Conservation (phyloP, 2,797 vertebrate genomes). For the Galaxias olidus region DNA sequence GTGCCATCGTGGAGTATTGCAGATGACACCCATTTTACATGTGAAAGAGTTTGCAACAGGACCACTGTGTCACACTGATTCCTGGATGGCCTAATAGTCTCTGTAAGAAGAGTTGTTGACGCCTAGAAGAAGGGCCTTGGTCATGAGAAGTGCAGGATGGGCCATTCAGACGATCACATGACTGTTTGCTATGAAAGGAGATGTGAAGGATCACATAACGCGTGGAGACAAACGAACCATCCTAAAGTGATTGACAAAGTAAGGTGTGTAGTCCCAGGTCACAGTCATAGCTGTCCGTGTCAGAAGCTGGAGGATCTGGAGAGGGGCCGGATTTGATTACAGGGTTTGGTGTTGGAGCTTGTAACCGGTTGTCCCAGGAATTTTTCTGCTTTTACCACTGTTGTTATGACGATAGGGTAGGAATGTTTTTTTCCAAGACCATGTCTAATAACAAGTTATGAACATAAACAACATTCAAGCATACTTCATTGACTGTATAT, state of each 20-base stretch:
- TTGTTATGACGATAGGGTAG: conserved; percentile 1
- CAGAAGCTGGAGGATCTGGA: conserved; percentile 53
- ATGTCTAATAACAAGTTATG: background rate
- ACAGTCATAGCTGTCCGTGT: conserved; percentile 53
- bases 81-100: conserved; percentile 20
- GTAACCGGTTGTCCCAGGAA: conserved; percentile 47
- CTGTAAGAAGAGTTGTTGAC: conserved; percentile 20
- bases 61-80: conserved; percentile 15
- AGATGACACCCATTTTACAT: background rate
- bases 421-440: background rate
- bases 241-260: too few relatives aligned
- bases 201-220: conserved; percentile 32
- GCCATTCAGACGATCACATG: conserved; percentile 30
- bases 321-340: conserved; percentile 51
- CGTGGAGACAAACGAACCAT: too few relatives aligned
- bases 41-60: conserved; percentile 12
- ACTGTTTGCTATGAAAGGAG: conserved; percentile 33
- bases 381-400: conserved; percentile 59
- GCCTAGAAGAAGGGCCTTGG: conserved; percentile 31
- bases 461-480: too few relatives aligned
- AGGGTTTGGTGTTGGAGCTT: conserved; percentile 66
- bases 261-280: too few relatives aligned
- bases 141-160: conserved; percentile 31
- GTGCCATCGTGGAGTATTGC: background rate
- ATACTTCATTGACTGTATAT: too few relatives aligned